Conservation (phyloP, 2,113 vertebrate species). For the Numida meleagris region DNA sequence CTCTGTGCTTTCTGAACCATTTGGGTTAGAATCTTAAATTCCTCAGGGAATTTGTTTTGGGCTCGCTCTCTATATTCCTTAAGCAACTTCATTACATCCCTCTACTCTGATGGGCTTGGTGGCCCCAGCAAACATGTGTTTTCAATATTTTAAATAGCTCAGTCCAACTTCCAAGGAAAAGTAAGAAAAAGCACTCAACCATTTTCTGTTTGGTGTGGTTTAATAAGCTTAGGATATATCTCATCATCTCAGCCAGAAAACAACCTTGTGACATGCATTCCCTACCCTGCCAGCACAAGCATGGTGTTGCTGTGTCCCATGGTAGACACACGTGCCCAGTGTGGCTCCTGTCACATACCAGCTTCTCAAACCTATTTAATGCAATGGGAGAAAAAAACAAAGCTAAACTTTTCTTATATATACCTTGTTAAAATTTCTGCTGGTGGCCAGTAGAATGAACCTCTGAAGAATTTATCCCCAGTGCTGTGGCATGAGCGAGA, state of each 20-base stretch:
- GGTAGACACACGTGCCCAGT: neutral
- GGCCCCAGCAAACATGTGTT: slow-evolving; percentile 35
- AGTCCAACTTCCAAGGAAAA: slow-evolving; percentile 5
- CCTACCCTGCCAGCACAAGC: fast-evolving
- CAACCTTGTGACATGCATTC: neutral
- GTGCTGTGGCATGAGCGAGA: neutral
- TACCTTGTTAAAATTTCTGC: neutral
- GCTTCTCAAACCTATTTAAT: neutral
- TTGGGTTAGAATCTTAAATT: slow-evolving; percentile 5
- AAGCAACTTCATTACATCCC: slow-evolving; percentile 18
- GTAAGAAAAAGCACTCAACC: neutral
- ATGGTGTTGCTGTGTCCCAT: fast-evolving
- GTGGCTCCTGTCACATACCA: neutral
- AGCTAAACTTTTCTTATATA: neutral
- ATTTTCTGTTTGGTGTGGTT: neutral
- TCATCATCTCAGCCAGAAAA: neutral
- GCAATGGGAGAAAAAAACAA: neutral
- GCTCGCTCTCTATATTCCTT: neutral
- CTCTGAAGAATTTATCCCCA: neutral
- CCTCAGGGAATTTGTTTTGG: slow-evolving; percentile 28
- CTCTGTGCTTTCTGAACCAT: neutral
- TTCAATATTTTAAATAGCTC: slow-evolving; percentile 47
- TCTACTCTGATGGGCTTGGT: neutral
- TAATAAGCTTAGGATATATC: neutral
- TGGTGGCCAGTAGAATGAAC: neutral